These are phyloP conservation scores for Myotis davidii DNA, from an alignment of 2,113 vertebrate genomes.

Conservation along the genomic window DNA sequence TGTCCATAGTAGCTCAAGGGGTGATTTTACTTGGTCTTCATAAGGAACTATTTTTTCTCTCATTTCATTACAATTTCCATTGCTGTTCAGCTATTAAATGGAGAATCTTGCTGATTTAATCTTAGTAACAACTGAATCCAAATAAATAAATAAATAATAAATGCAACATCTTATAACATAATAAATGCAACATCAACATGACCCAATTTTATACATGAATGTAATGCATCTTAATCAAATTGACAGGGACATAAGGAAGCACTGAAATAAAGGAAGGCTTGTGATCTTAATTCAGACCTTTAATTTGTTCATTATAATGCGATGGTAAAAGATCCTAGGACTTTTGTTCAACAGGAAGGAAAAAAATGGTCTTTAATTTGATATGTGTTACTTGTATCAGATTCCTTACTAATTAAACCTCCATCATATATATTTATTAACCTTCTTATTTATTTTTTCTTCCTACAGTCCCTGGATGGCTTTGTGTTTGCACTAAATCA, in stretches of 20 bases:
- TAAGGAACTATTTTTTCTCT: conserved; percentile 18
- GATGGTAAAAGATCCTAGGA: conserved; percentile 59
- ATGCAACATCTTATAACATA: conserved; percentile 52
- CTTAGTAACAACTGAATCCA: conserved; percentile 52
- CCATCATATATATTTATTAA: conserved; percentile 62
- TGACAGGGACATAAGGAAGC: conserved; percentile 22
- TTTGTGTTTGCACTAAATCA: conserved; percentile 99
- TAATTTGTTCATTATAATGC: conserved; percentile 47
- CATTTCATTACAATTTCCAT: conserved; percentile 10
- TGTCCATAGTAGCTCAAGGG: conserved; percentile 57
- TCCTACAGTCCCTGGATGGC: conserved; percentile 96
- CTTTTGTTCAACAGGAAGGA: not conserved
- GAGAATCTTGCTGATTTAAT: conserved; percentile 64
- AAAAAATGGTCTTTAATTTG: conserved; percentile 23
- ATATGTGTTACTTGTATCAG: conserved; percentile 42
- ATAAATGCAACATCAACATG: conserved; percentile 63
- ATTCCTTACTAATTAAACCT: conserved; percentile 36
- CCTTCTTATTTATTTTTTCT: conserved; percentile 61
- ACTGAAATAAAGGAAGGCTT: conserved; percentile 34
- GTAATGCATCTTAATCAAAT: conserved; percentile 56
- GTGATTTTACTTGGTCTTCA: conserved; percentile 70
- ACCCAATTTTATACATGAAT: conserved; percentile 56
- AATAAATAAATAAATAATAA: not conserved
- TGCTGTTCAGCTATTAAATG: conserved; percentile 35
- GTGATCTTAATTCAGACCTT: conserved; percentile 28